Base-by-base conservation (phyloP, 2,113 vertebrate genomes). In the Odontesthes bonariensis region DNA sequence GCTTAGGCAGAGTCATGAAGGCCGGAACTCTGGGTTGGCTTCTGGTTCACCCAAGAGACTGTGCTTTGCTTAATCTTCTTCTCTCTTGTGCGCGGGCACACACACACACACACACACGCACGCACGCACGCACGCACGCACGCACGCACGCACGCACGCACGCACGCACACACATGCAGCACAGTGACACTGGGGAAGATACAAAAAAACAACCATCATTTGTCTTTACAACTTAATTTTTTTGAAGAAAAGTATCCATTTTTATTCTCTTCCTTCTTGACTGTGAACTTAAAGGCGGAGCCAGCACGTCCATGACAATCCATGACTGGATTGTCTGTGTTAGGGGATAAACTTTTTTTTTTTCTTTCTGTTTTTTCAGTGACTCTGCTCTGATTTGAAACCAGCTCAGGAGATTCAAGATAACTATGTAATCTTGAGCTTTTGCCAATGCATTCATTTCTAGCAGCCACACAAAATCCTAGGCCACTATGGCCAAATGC, bases 371-470 rank as follows among this genome's bases (percentile, higher is more conserved):
- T 78, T 82, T 81, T 46, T 40, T 32, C 11, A 17, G 4, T 49
- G 60, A 54, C 71, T 79, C 70, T 85, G 79, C 69, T 83, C 81
- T 88, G 84, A 82, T 90, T 86, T 86, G 75, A 81, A 90, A 82
- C 73, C 80, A 75, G 77, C 79, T 85, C 77, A 40, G 60, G 75
- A 90, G 75, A 86, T 85, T 86, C 77, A 77, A 91, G 85, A 86
- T 84, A 80, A 79, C 31, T 42, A 49, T 32, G 61, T 83, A 86
- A 89, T 89, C 67, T 84, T 86, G 73, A 77, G 61, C 56, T 44
- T 44, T 73, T 69, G 81, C 86, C 82, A 87, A 90, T 81, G 71
- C 85, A 87, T 90, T 86, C 42, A 82, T 85, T 78, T 88, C 33
- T 75, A 66, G 80, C 75, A 46, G 81, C 40, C 33, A 65, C 6